These are phyloP conservation scores for Euplagia quadripunctaria DNA, from an alignment of 2,888 invertebrate species.

Conservation along the genomic window DNA sequence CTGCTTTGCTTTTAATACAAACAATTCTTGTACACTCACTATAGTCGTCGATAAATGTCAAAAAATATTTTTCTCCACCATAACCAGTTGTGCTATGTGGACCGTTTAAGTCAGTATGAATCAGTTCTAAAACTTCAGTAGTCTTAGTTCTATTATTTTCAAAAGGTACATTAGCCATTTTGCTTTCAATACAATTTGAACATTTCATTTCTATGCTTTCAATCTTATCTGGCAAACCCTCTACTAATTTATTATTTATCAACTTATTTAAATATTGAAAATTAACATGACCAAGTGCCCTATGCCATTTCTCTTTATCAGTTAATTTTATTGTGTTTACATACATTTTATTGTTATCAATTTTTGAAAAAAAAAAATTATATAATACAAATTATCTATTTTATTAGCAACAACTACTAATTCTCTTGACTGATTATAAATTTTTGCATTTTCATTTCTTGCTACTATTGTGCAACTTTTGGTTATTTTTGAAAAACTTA, in stretches of 20 bases:
- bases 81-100: constrained; percentile 38
- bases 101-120: constrained; percentile 53
- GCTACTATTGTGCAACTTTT: not conserved
- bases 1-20: constrained; percentile 47
- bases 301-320: not conserved
- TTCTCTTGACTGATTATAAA: not conserved
- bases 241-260: constrained; percentile 35
- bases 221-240: constrained; percentile 47
- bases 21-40: constrained; percentile 41
- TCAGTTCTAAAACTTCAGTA: constrained; percentile 39
- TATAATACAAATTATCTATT: constrained; percentile 10
- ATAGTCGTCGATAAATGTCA: too few relatives aligned
- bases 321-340: not conserved
- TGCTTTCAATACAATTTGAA: constrained; percentile 47
- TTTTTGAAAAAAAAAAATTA: not conserved
- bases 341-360: too few relatives aligned
- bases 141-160: constrained; percentile 33
- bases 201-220: constrained; percentile 45
- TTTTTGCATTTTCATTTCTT: not conserved
- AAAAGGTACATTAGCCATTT: constrained; percentile 19
- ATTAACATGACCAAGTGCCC: not conserved
- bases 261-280: constrained; percentile 10
- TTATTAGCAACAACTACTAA: not conserved
- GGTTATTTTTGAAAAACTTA: not conserved
- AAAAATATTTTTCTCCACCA: too few relatives aligned